Percentiles rank a stretch among this genome's conserved stretches.
Conservation (phyloP, 1,140 invertebrate genomes). For the Drosophila asahinai region DNA sequence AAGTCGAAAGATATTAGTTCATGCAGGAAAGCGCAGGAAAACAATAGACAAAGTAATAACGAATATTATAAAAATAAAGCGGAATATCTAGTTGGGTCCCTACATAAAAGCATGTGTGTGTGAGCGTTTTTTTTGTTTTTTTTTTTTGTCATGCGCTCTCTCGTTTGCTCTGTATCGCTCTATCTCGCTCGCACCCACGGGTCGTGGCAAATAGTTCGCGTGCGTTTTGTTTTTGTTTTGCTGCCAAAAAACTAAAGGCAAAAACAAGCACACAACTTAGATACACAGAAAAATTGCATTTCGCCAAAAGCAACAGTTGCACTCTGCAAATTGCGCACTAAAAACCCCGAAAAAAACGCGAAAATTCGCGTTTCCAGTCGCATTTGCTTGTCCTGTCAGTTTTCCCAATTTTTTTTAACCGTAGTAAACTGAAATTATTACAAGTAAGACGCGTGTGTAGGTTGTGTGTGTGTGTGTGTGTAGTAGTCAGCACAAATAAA, state of each 20-base stretch:
- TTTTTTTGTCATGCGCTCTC: slow-evolving; percentile 59
- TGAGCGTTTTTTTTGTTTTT: slow-evolving; percentile 32
- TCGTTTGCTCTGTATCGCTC: slow-evolving; percentile 29
- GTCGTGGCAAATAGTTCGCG: slow-evolving; percentile 30
- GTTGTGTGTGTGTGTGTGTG: not conserved
- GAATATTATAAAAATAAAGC: slow-evolving; percentile 30
- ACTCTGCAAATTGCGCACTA: slow-evolving; percentile 27
- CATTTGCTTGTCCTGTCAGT: slow-evolving; percentile 12
- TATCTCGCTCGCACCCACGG: slow-evolving; percentile 22
- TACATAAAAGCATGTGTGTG: slow-evolving; percentile 22
- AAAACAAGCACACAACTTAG: slow-evolving; percentile 34
- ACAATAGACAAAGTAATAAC: slow-evolving; percentile 3
- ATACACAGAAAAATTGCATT: slow-evolving; percentile 59
- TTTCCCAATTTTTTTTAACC: not conserved
- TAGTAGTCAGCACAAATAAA: not conserved
- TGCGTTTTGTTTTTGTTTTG: slow-evolving; percentile 74
- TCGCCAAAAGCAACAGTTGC: slow-evolving; percentile 31
- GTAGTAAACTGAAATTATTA: slow-evolving; percentile 34
- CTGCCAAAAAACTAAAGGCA: slow-evolving; percentile 44
- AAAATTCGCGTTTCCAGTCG: not conserved
- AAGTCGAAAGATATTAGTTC: slow-evolving; percentile 6
- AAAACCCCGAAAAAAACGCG: slow-evolving; percentile 1
- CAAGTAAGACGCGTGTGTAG: slow-evolving; percentile 7
- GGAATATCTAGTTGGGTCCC: slow-evolving; percentile 10
- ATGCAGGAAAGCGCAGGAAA: not conserved